phyloP scores from a whole-genome alignment of 2,113 vertebrate species.

The Myanophis thanlyinensis region DNA sequence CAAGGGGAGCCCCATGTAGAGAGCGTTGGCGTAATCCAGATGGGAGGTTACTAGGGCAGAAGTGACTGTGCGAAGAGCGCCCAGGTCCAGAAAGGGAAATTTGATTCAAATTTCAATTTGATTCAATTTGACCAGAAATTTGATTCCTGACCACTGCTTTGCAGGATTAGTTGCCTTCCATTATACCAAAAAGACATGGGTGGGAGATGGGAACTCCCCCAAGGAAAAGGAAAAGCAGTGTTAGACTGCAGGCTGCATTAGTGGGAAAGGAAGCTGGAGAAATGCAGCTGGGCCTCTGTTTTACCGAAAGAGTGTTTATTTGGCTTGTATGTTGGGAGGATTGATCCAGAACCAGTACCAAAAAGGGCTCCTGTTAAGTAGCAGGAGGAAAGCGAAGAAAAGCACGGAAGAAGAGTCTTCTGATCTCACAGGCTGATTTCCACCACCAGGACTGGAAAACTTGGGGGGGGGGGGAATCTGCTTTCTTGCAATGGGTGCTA shows the following conservation, averaged over 20 bases:
- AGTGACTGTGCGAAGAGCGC: too few species aligned
- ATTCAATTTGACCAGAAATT: too few species aligned
- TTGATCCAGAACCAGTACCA: not conserved
- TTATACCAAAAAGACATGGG: not conserved
- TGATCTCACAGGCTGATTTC: not conserved
- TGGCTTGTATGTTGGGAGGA: too few species aligned
- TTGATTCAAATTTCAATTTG: too few species aligned
- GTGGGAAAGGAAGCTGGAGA: not conserved
- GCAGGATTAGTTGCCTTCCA: not conserved
- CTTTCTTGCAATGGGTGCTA: not conserved
- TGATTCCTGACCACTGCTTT: not conserved
- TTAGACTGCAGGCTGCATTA: not conserved
- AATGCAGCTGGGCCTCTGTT: not conserved
- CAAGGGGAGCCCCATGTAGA: too few species aligned
- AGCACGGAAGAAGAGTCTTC: not conserved
- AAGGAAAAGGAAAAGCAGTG: not conserved
- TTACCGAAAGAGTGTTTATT: too few species aligned
- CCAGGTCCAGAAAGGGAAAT: too few species aligned
- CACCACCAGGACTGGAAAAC: not conserved
- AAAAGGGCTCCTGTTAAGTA: not conserved
- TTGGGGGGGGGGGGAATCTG: fast-evolving
- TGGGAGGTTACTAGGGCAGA: too few species aligned
- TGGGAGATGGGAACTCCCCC: not conserved
- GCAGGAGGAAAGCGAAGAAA: not conserved
- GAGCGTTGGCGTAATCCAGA: too few species aligned